phyloP scores from a whole-genome alignment of 2,888 invertebrate genomes.

The Anthophora plumipes region DNA sequence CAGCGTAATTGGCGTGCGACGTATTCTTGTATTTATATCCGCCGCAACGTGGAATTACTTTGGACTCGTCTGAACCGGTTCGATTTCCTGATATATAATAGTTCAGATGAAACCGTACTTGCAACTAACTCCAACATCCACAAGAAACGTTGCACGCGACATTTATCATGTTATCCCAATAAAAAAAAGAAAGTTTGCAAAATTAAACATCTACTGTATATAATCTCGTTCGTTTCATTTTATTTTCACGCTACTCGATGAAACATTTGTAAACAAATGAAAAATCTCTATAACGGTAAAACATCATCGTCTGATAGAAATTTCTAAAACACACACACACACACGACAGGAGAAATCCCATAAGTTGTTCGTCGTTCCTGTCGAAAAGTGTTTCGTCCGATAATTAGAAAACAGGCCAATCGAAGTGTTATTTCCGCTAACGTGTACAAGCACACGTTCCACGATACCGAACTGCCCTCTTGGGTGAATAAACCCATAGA shows the following conservation, averaged over 20 bases:
- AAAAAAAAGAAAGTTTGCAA: constrained; percentile 13
- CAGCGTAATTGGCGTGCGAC: constrained; percentile 33
- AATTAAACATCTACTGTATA: constrained; percentile 41
- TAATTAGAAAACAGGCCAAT: constrained; percentile 52
- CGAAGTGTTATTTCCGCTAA: constrained; percentile 26
- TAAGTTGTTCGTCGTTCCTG: not conserved
- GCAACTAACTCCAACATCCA: constrained; percentile 49
- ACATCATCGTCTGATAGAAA: no score
- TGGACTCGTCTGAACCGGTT: constrained; percentile 46
- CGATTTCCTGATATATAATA: constrained; percentile 58
- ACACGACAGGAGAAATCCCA: no score
- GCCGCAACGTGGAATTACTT: constrained; percentile 6
- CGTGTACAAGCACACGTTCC: constrained; percentile 22
- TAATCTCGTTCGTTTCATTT: constrained; percentile 20
- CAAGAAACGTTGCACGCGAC: not conserved
- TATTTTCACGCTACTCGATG: not conserved
- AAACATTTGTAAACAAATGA: not conserved
- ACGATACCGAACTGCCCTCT: constrained; percentile 46
- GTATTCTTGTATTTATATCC: constrained; percentile 33
- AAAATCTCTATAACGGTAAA: no score
- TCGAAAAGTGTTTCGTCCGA: constrained; percentile 20
- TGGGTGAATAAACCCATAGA: constrained; percentile 56
- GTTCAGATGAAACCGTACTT: constrained; percentile 25
- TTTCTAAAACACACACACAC: no score
- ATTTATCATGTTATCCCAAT: constrained; percentile 39